Percentiles rank a stretch among this genome's conserved stretches.
Conservation (phyloP, 2,113 vertebrate species). For the Ia io region DNA sequence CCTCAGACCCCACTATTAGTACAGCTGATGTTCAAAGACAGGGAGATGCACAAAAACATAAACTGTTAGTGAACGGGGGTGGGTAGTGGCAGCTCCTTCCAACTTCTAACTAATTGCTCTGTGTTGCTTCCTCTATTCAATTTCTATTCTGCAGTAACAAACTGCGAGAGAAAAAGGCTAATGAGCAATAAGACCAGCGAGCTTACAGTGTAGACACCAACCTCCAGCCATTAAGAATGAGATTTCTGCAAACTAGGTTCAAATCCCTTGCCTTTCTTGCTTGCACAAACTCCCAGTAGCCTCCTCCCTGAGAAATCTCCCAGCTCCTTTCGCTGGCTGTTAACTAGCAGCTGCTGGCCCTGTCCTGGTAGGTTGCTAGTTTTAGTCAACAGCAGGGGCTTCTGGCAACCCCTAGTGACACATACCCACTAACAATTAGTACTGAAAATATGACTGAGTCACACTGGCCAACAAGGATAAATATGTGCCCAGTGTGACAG, state of each 20-base stretch:
- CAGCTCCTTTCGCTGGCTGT: not conserved
- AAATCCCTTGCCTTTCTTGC: not conserved
- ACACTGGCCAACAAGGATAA: not conserved
- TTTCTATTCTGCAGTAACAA: not conserved
- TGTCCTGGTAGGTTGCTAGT: not conserved
- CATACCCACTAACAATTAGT: conserved; percentile 49
- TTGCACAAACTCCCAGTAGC: not conserved
- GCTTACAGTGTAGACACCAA: not conserved
- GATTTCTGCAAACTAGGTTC: not conserved
- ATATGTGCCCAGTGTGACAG: not conserved
- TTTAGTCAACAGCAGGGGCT: conserved; percentile 15
- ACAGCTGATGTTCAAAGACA: not conserved
- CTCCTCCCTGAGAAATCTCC: not conserved
- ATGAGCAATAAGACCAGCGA: not conserved
- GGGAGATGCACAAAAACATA: not conserved
- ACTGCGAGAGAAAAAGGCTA: not conserved
- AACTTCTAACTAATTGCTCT: not conserved
- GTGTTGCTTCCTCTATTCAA: not conserved
- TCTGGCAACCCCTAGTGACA: conserved; percentile 42
- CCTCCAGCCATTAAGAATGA: not conserved
- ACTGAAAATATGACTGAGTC: conserved; percentile 20
- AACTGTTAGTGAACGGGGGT: not conserved
- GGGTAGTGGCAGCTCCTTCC: not conserved
- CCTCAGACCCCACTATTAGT: not conserved
- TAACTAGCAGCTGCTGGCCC: not conserved